These are phyloP conservation scores for Heterodera schachtii DNA, from an alignment of 1,140 invertebrate species.

Conservation along the genomic window DNA sequence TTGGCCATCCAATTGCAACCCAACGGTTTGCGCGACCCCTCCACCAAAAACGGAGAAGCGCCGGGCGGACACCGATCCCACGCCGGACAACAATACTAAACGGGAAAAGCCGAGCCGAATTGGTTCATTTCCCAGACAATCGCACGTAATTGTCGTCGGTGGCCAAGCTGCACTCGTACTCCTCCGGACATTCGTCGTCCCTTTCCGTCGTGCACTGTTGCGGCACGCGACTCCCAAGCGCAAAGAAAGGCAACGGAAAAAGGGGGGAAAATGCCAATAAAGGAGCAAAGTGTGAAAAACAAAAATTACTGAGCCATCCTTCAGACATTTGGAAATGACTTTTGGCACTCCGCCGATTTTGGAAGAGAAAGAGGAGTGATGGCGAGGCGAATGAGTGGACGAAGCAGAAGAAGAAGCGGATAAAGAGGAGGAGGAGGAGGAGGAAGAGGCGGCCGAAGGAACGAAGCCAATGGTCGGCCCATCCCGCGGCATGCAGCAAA, in stretches of 20 bases:
- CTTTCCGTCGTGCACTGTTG: slow-evolving; percentile 45
- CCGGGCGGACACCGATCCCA: slow-evolving; percentile 51
- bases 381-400: neutral
- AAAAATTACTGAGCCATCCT: slow-evolving; percentile 35
- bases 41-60: slow-evolving; percentile 53
- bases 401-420: slow-evolving; percentile 21
- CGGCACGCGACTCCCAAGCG: slow-evolving; percentile 52
- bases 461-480: slow-evolving; percentile 34
- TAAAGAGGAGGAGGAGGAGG: neutral
- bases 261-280: neutral
- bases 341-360: slow-evolving; percentile 44
- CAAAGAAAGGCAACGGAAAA: slow-evolving; percentile 48
- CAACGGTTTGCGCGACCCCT: slow-evolving; percentile 51
- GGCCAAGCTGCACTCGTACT: slow-evolving; percentile 50
- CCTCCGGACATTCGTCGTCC: slow-evolving; percentile 56
- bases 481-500: slow-evolving; percentile 55
- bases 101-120: neutral
- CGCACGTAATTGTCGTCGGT: slow-evolving; percentile 43
- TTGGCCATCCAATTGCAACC: slow-evolving; percentile 60
- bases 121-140: neutral
- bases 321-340: slow-evolving; percentile 54
- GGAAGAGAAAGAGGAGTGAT: slow-evolving; percentile 17
- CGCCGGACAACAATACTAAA: slow-evolving; percentile 53
- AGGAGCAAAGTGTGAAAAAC: neutral
- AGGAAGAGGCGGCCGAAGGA: neutral